Evolutionary conservation across 2,113 vertebrate species (phyloP).

Genomic region (Pseudopipra pipra): DNA sequence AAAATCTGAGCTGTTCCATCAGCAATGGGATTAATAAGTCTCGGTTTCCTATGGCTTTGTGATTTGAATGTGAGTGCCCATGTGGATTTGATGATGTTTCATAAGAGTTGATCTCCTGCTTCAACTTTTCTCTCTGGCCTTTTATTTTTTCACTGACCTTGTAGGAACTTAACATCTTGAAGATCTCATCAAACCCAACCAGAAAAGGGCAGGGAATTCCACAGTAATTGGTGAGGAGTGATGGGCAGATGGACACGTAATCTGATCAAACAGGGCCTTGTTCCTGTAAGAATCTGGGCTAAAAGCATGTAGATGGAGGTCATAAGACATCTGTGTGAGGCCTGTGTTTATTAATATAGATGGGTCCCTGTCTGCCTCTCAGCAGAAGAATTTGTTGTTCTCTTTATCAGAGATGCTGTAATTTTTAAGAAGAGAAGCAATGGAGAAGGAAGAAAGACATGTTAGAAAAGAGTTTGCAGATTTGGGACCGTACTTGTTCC

Average conservation of each 20-base stretch:
- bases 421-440: not conserved
- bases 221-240: slow-evolving; percentile 49
- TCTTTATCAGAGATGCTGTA: not conserved
- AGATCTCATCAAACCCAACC: slow-evolving; percentile 25
- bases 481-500: not conserved
- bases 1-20: slow-evolving; percentile 20
- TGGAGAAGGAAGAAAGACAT: not conserved
- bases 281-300: not conserved
- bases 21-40: slow-evolving; percentile 22
- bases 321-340: not conserved
- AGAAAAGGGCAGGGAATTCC: slow-evolving; percentile 33
- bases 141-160: slow-evolving; percentile 21
- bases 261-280: slow-evolving; percentile 30
- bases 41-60: not conserved
- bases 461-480: not conserved
- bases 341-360: not conserved
- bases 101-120: slow-evolving; percentile 37
- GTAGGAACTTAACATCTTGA: slow-evolving; percentile 57
- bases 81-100: slow-evolving; percentile 62
- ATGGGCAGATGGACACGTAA: slow-evolving; percentile 15
- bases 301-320: not conserved
- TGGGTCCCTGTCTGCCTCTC: not conserved
- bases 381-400: not conserved
- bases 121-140: slow-evolving; percentile 32
- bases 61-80: slow-evolving; percentile 23